Evolutionary conservation across 1,140 invertebrate species (phyloP), one percentile per base, ranked within the genome.

Genomic region (Calosoma granatense): DNA sequence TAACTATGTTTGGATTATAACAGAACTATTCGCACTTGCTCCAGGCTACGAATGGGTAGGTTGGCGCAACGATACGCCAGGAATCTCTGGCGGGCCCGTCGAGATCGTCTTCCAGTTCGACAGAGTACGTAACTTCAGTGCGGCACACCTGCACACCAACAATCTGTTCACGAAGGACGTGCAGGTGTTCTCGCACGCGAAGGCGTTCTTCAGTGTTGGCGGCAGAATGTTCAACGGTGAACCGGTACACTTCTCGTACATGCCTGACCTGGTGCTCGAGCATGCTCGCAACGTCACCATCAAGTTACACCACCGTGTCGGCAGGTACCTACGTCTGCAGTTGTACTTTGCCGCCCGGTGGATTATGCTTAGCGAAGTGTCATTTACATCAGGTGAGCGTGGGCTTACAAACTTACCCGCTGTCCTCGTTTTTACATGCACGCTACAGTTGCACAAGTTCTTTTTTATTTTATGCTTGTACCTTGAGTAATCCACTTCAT

Each of bases 291-390:
- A 90, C 65, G 86, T 94, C 59, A 85, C 85, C 62, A 86, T 95
- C 64, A 85, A 85, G 65, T 78, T 94, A 43, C 83, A 89, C 65
- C 81, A 90, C 65, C 78, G 85, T 23, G 75, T 90, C 20, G 92
- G 85, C 51, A 77, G 80, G 57, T 90, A 81, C 69, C 72, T 93
- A 23, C 87, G 87, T 68, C 72, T 93, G 41, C 85, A 90, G 65
- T 78, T 94, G 21, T 90, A 85, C 73, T 94, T 94, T 68, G 86
- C 87, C 51, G 78, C 85, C 3, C 78, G 81, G 60, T 94, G 90
- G 90, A 86, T 95, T 62, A 81, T 94, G 76, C 80, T 95, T 60
- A 92, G 89, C 67, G 92, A 94, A 74, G 81, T 94, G 53, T 80
- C 81, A 56, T 90, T 90, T 65, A 82, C 86, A 67, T 88, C 86